These are phyloP conservation scores for Stomatorhinus ivindoensis DNA, from an alignment of 2,113 vertebrate species.

Conservation along the genomic window DNA sequence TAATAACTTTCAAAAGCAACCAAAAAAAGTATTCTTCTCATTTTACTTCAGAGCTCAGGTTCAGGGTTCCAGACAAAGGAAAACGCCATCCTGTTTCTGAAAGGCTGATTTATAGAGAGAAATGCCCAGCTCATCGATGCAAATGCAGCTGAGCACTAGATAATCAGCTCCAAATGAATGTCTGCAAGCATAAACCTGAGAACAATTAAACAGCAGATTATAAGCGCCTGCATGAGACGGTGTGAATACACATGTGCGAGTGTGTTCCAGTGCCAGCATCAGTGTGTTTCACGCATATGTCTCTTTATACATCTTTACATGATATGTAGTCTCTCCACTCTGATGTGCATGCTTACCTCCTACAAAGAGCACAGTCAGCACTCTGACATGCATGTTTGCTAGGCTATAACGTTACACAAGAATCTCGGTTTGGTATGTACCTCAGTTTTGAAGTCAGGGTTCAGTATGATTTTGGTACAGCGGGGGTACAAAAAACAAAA, in stretches of 20 bases:
- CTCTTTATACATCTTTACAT: neutral
- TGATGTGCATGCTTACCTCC: conserved; percentile 60
- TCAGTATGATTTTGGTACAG: no score
- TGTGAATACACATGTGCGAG: neutral
- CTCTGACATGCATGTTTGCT: no score
- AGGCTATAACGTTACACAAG: no score
- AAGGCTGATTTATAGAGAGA: neutral
- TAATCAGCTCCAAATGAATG: neutral
- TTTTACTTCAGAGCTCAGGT: neutral
- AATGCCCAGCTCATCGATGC: neutral
- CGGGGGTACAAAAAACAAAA: no score
- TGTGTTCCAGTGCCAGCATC: neutral
- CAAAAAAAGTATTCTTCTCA: neutral
- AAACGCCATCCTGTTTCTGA: neutral
- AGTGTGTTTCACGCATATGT: neutral
- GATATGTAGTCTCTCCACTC: neutral
- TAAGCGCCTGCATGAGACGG: neutral
- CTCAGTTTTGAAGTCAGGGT: no score
- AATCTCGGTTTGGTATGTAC: no score
- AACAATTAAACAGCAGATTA: conserved; percentile 1
- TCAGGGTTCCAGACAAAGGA: neutral
- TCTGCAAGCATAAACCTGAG: neutral
- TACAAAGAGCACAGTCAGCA: conserved; percentile 21
- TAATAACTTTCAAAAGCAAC: conserved; percentile 1
- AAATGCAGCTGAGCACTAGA: neutral